Conservation (phyloP, 2,888 invertebrate species). For the Ametastegia equiseti region DNA sequence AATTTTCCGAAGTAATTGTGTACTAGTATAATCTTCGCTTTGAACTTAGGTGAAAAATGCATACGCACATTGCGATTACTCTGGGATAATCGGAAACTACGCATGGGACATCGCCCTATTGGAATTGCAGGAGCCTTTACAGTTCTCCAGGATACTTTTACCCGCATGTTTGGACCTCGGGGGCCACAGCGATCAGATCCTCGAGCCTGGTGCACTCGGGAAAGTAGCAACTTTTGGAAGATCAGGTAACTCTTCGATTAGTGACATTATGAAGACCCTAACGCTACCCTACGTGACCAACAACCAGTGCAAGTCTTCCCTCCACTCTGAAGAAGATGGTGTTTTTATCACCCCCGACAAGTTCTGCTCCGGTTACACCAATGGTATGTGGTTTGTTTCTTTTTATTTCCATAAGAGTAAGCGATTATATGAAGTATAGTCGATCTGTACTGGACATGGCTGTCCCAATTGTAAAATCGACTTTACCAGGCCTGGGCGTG, state of each 20-base stretch:
- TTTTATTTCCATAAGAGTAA: neutral
- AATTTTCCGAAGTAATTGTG: too few species aligned
- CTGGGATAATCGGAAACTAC: conserved; percentile 67
- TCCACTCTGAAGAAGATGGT: conserved; percentile 54
- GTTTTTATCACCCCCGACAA: conserved; percentile 62
- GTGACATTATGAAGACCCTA: conserved; percentile 65
- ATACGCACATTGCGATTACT: conserved; percentile 64
- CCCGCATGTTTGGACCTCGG: conserved; percentile 68
- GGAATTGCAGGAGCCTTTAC: conserved; percentile 61
- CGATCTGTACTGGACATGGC: too few species aligned
- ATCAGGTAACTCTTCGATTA: conserved; percentile 63
- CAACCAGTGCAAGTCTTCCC: conserved; percentile 61
- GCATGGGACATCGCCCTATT: conserved; percentile 69
- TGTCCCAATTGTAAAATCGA: too few species aligned
- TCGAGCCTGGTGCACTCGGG: conserved; percentile 64
- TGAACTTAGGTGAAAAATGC: conserved; percentile 70
- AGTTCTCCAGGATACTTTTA: conserved; percentile 61
- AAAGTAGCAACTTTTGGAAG: conserved; percentile 72
- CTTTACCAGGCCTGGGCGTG: too few species aligned
- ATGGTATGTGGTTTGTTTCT: conserved; percentile 62
- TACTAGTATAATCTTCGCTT: too few species aligned
- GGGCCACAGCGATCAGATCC: conserved; percentile 55
- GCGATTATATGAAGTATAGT: too few species aligned
- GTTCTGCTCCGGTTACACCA: conserved; percentile 68
- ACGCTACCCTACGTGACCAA: conserved; percentile 67